Evolutionary conservation across 2,888 invertebrate genomes (phyloP), one percentile per base, ranked within the genome.

Genomic region (Athalia rosae): DNA sequence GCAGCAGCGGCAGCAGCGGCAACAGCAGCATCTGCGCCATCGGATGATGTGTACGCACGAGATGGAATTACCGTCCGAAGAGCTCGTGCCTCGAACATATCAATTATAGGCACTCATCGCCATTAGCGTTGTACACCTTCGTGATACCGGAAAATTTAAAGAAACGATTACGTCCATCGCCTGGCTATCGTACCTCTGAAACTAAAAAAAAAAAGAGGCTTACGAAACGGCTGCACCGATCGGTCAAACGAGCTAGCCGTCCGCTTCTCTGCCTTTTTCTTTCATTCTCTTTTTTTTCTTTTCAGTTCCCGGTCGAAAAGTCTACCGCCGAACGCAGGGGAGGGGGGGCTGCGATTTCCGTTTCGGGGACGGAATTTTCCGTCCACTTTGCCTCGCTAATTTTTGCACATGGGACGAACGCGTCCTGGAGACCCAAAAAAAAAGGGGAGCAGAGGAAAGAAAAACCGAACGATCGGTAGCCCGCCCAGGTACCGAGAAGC

Each of bases 401-500:
- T 28, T 28, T 28, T 28, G 28, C 28, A 28, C 28, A 28, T 28
- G 28, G 28, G 28, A 28, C 28, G 28, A 28, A 28, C 28, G 28
- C 28, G 2, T 28, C 28, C 28, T 28, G 28, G 28, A n/a, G n/a
- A 48, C 4, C 66, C 3, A 9, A 13, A n/a, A 50, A 67, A 8
- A 41, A 67, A 71, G 11, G 50, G 58, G 11, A 50, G 58, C 71
- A 13, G 50, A 28, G 4, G 4, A 3, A 69, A 15, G 3, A 58
- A 45, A 43, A 58, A 15, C 43, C 56, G 6, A 58, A 71, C 45
- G 9, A 9, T 4, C 13, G 8, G 8, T 15, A 8, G 9, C 41
- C 56, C 58, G 9, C 6, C 61, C 47, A 61, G 47, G 15, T 74
- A 74, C 74, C 74, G 61, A 74, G 74, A 74, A 74, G 62, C 41